A percentile compares a stretch with the other conserved stretches of the same genome.
These are phyloP conservation scores for Sycon ciliatum DNA, from an alignment of 37 sponge, comb jelly and placozoan genomes.

Conservation along the genomic window DNA sequence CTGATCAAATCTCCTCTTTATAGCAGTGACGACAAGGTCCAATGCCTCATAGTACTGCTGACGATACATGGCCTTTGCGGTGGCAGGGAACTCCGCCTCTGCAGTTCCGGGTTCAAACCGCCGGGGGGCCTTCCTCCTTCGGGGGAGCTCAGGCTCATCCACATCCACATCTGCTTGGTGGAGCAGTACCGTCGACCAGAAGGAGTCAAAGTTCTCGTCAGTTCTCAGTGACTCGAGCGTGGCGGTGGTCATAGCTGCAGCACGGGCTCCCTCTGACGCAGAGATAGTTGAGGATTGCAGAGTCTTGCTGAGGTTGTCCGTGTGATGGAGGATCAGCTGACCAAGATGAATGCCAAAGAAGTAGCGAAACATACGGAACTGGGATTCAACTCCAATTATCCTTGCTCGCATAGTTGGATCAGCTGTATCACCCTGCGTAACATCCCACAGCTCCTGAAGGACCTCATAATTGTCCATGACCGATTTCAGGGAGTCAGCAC, in stretches of 20 bases:
- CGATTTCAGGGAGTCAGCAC: neutral
- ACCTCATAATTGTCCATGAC: neutral
- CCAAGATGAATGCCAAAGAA: neutral
- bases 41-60: neutral
- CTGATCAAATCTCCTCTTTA: neutral
- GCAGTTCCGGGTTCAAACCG: neutral
- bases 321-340: neutral
- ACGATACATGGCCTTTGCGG: neutral
- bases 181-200: neutral
- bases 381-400: neutral
- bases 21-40: neutral
- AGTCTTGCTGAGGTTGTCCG: slow-evolving; percentile 10
- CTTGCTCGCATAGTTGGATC: neutral
- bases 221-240: neutral
- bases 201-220: neutral
- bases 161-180: neutral
- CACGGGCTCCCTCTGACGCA: neutral
- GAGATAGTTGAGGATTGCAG: neutral
- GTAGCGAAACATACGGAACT: neutral
- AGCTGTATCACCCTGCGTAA: neutral
- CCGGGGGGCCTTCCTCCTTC: neutral
- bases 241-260: neutral
- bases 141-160: neutral
- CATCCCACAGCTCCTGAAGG: slow-evolving; percentile 1
- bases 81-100: neutral